These are phyloP conservation scores for Trochalopteron elliotii DNA, from an alignment of 2,113 vertebrate species.

Conservation along the genomic window DNA sequence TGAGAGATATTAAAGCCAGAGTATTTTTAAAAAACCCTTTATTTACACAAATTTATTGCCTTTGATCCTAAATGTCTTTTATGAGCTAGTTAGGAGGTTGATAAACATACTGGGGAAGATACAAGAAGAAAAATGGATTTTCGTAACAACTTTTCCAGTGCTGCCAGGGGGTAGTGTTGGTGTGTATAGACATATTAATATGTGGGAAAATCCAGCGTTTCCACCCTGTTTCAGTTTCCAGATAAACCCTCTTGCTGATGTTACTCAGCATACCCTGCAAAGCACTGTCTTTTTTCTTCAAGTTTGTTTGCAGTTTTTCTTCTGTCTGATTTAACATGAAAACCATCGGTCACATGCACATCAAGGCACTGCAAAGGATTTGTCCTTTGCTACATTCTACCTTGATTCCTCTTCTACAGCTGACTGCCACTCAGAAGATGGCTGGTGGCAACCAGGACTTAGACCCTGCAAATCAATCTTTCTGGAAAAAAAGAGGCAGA, in stretches of 20 bases:
- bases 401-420: not conserved
- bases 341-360: accelerated
- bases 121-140: not conserved
- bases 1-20: not conserved
- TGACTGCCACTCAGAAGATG: not conserved
- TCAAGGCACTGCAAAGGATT: not conserved
- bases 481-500: not conserved
- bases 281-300: accelerated
- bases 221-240: not conserved
- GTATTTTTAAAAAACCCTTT: not conserved
- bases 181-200: too few species aligned
- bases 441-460: not conserved
- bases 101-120: not conserved
- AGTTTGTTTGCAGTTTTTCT: not conserved
- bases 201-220: not conserved
- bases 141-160: not conserved
- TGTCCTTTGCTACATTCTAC: not conserved
- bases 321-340: not conserved
- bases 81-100: not conserved
- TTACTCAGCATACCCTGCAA: not conserved
- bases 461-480: not conserved
- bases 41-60: not conserved
- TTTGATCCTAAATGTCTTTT: not conserved
- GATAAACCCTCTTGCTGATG: not conserved
- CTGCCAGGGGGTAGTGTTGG: not conserved